Conservation (phyloP, 2,888 invertebrate genomes). For the Drosophila mercatorum region DNA sequence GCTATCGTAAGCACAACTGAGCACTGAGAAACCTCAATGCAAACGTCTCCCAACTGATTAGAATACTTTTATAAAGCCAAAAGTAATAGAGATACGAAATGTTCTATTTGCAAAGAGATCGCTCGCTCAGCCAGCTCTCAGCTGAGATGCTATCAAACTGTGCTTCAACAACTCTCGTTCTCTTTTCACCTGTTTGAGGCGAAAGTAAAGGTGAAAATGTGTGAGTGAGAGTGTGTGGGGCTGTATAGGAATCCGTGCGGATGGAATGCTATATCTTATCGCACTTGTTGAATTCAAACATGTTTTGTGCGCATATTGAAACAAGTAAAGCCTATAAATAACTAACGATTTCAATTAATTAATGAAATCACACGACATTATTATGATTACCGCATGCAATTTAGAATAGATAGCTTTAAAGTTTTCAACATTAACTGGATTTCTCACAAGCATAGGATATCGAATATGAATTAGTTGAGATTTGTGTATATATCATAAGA, state of each 20-base stretch:
- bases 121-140: slow-evolving; percentile 18
- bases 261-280: slow-evolving; percentile 49
- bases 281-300: slow-evolving; percentile 22
- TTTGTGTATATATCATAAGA: no score
- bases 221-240: background rate
- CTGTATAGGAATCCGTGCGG: background rate
- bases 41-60: slow-evolving; percentile 63
- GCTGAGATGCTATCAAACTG: slow-evolving; percentile 25
- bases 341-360: slow-evolving; percentile 34
- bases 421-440: no score
- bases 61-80: slow-evolving; percentile 57
- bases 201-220: slow-evolving; percentile 53
- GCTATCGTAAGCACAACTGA: slow-evolving; percentile 66
- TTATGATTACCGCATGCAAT: slow-evolving; percentile 3
- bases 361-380: slow-evolving; percentile 15
- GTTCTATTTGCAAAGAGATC: slow-evolving; percentile 56
- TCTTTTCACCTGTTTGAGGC: slow-evolving; percentile 25
- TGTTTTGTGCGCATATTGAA: slow-evolving; percentile 15
- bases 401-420: background rate
- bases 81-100: slow-evolving; percentile 26
- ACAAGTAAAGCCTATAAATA: slow-evolving; percentile 11
- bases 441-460: no score
- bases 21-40: slow-evolving; percentile 39
- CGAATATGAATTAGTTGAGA: no score
- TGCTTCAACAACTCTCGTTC: slow-evolving; percentile 5